Evolutionary conservation across 2,113 vertebrate genomes (phyloP).

Genomic region (Plecturocebus donacophilus): DNA sequence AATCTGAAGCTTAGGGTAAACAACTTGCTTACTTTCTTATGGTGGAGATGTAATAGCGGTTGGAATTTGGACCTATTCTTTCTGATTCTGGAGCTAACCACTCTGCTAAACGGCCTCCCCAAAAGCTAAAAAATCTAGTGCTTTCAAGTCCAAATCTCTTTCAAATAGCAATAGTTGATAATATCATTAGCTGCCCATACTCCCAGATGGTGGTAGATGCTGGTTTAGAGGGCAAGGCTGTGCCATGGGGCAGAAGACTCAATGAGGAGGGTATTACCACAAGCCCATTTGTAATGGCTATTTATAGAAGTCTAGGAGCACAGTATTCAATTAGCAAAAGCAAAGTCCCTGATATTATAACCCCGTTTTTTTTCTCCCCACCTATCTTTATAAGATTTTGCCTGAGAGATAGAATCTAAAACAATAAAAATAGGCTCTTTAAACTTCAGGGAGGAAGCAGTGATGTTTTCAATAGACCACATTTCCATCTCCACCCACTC

Average conservation of each 20-base stretch:
- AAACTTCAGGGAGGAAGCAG: constrained; percentile 42
- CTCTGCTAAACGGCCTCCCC: not conserved
- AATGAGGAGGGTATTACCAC: not conserved
- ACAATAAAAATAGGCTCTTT: constrained; percentile 50
- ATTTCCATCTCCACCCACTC: constrained; percentile 52
- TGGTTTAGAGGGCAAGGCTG: not conserved
- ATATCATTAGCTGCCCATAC: not conserved
- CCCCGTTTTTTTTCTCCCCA: not conserved
- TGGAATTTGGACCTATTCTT: not conserved
- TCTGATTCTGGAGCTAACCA: not conserved
- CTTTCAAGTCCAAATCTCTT: not conserved
- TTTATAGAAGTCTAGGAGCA: not conserved
- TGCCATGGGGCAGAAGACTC: not conserved
- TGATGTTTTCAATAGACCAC: constrained; percentile 55
- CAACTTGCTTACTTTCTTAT: not conserved
- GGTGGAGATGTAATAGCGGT: not conserved
- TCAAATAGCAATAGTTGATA: not conserved
- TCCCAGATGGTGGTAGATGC: not conserved
- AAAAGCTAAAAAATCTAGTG: not conserved
- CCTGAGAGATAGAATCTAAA: not conserved
- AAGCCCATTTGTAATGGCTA: not conserved
- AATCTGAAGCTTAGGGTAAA: not conserved
- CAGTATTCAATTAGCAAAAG: not conserved
- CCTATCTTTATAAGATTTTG: constrained; percentile 17
- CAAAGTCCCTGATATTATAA: not conserved